Evolutionary conservation across 1,140 invertebrate species (phyloP).

Genomic region (Heterodera schachtii): DNA sequence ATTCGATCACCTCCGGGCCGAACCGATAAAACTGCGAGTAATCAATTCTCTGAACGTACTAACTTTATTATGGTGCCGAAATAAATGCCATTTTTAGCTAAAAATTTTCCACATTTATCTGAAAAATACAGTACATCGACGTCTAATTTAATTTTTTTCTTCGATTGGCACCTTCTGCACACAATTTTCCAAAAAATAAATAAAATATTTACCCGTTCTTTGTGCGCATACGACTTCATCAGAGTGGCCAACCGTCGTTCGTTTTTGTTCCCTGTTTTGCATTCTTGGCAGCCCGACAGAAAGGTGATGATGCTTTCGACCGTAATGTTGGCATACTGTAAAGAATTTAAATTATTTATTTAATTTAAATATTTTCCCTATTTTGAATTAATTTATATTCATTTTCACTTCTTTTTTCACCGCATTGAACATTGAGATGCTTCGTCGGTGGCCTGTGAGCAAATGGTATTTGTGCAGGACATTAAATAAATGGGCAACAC

Average conservation of each 20-base stretch:
- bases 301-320: conserved; percentile 17
- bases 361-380: neutral
- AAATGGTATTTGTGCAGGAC: conserved; percentile 26
- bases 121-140: neutral
- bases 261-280: conserved; percentile 24
- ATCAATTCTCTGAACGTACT: conserved; percentile 13
- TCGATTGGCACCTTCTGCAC: too few species aligned
- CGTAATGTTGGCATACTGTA: conserved; percentile 23
- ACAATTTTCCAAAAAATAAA: neutral
- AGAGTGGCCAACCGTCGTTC: conserved; percentile 11
- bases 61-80: neutral
- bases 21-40: conserved; percentile 7
- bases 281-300: conserved; percentile 2
- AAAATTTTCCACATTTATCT: neutral
- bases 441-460: conserved; percentile 21
- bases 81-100: neutral
- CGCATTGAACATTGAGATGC: conserved; percentile 19
- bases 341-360: neutral
- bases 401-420: conserved; percentile 4
- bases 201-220: conserved; percentile 9
- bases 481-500: conserved; percentile 10
- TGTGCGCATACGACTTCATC: conserved; percentile 2
- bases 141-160: neutral
- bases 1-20: neutral
- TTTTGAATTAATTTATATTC: neutral